Conservation (phyloP, 2,797 vertebrate species). For the Gymnopithys bicolor region DNA sequence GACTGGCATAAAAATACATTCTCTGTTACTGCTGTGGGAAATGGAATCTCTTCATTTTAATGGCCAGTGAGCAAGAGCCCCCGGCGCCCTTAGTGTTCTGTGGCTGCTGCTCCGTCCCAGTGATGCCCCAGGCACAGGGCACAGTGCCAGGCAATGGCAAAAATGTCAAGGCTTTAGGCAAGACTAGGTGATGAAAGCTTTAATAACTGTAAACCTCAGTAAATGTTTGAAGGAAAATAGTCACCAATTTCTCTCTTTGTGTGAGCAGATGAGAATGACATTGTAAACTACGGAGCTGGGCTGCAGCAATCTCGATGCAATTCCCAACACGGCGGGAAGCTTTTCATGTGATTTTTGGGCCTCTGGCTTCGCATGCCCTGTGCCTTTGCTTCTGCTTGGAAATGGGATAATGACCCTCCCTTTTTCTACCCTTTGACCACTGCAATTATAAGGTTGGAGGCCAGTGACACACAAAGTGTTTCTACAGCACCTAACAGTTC, state of each 20-base stretch:
- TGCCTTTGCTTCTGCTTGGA: slow-evolving; percentile 24
- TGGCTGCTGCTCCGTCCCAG: not conserved
- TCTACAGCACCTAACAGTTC: slow-evolving; percentile 14
- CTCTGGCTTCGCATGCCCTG: slow-evolving; percentile 34
- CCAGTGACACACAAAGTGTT: not conserved
- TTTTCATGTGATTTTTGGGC: slow-evolving; percentile 39
- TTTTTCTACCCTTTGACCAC: slow-evolving; percentile 28
- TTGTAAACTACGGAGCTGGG: slow-evolving; percentile 2
- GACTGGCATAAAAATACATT: not conserved
- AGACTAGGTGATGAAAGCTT: slow-evolving; percentile 9
- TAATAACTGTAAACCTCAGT: slow-evolving; percentile 18
- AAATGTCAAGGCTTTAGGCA: not conserved
- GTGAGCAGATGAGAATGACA: not conserved
- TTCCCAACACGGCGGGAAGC: not conserved
- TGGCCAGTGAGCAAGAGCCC: not conserved
- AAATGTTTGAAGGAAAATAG: slow-evolving; percentile 23
- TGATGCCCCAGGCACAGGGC: slow-evolving; percentile 5
- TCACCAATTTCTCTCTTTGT: not conserved
- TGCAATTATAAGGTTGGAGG: slow-evolving; percentile 33
- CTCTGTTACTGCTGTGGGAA: not conserved
- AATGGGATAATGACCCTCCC: slow-evolving; percentile 51
- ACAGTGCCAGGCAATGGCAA: not conserved
- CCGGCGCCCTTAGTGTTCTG: not conserved
- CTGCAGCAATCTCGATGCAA: slow-evolving; percentile 27
- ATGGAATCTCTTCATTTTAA: not conserved